A percentile compares a stretch with the other conserved stretches of the same genome.
These are phyloP conservation scores for Bombus turneri DNA, from an alignment of 1,140 invertebrate species.

Conservation along the genomic window DNA sequence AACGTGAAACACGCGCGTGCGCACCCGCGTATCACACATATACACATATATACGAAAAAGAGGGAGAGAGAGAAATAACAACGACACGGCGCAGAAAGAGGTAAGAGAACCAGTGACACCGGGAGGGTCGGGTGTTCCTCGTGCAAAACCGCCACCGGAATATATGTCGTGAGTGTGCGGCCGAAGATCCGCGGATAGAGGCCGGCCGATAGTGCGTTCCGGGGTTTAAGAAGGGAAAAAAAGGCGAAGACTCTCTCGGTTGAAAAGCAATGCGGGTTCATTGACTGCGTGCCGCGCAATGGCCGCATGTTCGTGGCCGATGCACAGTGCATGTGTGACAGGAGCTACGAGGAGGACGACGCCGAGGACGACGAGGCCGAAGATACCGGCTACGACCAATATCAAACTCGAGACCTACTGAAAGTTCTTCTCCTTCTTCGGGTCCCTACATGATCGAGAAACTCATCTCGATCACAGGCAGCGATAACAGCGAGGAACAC, in stretches of 20 bases:
- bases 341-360: conserved; percentile 55
- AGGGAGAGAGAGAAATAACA: conserved; percentile 38
- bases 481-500: conserved; percentile 22
- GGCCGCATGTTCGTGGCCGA: conserved; percentile 66
- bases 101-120: conserved; percentile 61
- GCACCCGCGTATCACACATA: conserved; percentile 22
- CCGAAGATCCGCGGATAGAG: conserved; percentile 64
- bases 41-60: background rate
- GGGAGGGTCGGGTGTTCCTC: conserved; percentile 61
- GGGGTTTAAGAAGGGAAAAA: conserved; percentile 54
- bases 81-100: conserved; percentile 53
- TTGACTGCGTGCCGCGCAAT: conserved; percentile 69
- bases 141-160: conserved; percentile 66
- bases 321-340: conserved; percentile 63
- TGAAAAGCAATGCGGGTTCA: conserved; percentile 70
- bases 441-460: background rate
- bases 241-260: conserved; percentile 49
- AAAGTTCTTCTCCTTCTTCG: background rate
- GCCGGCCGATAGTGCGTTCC: conserved; percentile 48
- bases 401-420: conserved; percentile 42
- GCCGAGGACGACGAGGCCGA: conserved; percentile 50
- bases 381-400: conserved; percentile 42
- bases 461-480: conserved; percentile 10
- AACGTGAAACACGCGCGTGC: conserved; percentile 64
- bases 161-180: conserved; percentile 51